Conservation (phyloP, 2,888 invertebrate species). For the Agrilus biguttatus region DNA sequence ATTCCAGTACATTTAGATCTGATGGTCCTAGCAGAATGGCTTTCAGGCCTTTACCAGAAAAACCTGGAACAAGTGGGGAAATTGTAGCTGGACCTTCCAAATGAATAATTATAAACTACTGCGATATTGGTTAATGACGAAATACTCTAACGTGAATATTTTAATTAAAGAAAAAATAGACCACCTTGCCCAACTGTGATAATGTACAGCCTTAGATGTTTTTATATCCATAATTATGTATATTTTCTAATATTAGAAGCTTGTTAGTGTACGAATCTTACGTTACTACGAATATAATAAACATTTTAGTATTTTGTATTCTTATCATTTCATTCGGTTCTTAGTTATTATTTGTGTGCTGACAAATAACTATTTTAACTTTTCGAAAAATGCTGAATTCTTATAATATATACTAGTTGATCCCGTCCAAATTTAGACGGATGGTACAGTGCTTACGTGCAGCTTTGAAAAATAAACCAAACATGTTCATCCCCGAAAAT, state of each 20-base stretch:
- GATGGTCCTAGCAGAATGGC: conserved; percentile 42
- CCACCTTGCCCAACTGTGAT: conserved; percentile 8
- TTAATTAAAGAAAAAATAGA: conserved; percentile 4
- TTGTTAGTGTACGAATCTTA: no score
- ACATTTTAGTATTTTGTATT: no score
- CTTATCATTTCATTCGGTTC: no score
- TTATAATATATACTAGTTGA: no score
- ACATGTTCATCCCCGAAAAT: no score
- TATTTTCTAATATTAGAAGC: conserved; percentile 5
- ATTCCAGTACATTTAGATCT: conserved; percentile 8
- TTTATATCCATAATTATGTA: conserved; percentile 9
- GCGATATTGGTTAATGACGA: neutral
- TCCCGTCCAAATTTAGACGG: no score
- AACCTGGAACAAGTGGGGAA: conserved; percentile 31
- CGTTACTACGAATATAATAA: no score
- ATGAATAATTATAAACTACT: neutral
- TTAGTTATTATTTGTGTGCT: no score
- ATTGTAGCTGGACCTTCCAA: conserved; percentile 13
- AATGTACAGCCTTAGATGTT: conserved; percentile 9
- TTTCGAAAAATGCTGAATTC: no score
- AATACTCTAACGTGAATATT: conserved; percentile 4
- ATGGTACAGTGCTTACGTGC: no score
- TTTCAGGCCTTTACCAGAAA: conserved; percentile 53
- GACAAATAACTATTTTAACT: no score
- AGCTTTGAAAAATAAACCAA: no score